Base-by-base conservation (phyloP, 2,113 vertebrate species). In the Tauraco erythrolophus region DNA sequence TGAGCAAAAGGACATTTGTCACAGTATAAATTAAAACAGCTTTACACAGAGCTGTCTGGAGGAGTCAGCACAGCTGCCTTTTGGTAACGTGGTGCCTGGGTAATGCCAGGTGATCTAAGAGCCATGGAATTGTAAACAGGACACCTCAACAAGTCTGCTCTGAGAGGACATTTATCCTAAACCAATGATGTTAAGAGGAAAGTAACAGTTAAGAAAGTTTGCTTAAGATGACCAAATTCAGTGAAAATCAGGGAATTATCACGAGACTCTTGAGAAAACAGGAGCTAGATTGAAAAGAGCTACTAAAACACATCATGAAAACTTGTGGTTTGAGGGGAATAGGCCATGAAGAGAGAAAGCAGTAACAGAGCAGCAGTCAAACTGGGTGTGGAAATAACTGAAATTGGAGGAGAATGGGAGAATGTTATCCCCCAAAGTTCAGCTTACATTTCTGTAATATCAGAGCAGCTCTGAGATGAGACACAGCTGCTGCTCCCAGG, bases 261-360 rank as follows among this genome's bases (percentile, higher is more conserved):
- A 24, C 33, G 46, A 56, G 33, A 24, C 15, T 33, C 74, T 15
- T 14, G n/a, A 54, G 57, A 58, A 66, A 61, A 62, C 22, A 33
- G 27, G 30, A 24, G 41, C 9, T 66, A 23, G 11, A 7, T 53
- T 71, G 57, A 48, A 48, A 87, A 80, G 23, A 89, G 62, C 19
- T 48, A 25, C 1, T 43, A 22, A 22, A 43, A 80, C 57, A 19
- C 5, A 4, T 23, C 5, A 9, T 14, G n/a, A 35, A 50, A 58
- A 62, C 13, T 68, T 3, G 0, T 27, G 21, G 13, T 23, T 89
- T 10, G 53, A 0, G 0, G 19, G 19, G 17, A 48, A 21, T 22
- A 54, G 66, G 27, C 45, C 39, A 51, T 69, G 28, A 56, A 56
- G 41, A 53, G 51, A 86, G 46, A 66, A 86, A 25, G 25, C 0